Evolutionary conservation across 2,888 invertebrate genomes (phyloP), one percentile per base, ranked within the genome.

Genomic region (Smittia sp.): DNA sequence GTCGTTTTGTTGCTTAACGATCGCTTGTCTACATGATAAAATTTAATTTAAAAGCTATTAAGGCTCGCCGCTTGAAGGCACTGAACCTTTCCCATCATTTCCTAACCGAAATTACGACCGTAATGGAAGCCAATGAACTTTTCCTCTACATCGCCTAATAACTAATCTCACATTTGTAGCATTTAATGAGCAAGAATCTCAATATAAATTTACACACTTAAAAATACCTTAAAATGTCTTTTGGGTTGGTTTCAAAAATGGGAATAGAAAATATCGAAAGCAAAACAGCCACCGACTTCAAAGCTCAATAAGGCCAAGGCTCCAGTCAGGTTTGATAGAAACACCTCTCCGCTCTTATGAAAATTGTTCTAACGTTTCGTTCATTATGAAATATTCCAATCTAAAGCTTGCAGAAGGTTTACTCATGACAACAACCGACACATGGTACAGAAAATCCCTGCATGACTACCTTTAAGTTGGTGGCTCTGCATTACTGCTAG

Each of bases 1-100:
- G 18, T 58, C 18, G 15, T 54, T 25, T 69, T 70, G 70, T 70
- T 70, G 54, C 58, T 70, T 27, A 27, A 63, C 27, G 20, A 63
- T 63, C 63, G 20, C 7, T n/a, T 27, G 11, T 70, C 27, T 58
- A 58, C 52, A 52, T 52, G 25, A 70, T 58, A 38, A 58, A 70
- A 70, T 70, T 70, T 70, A 70, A 70, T 70, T 70, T 70, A 70
- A 70, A 70, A 70, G 24, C 70, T 70, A 70, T 70, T 66, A 66
- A 38, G 39, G 63, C 63, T n/a, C 15, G 63, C 63, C 63, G n/a
- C n/a, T 27, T 27, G 27, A 63, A 63, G 27, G 25, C 25, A 63
- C 63, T 63, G 9, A 63, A 63, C 63, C n/a, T 22, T 27, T 63
- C 63, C 13, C 25, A 63, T 25, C 63, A 22, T 27, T 27, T 58